These are phyloP conservation scores for Lepeophtheirus salmonis DNA, from an alignment of 1,140 invertebrate genomes.

Conservation along the genomic window DNA sequence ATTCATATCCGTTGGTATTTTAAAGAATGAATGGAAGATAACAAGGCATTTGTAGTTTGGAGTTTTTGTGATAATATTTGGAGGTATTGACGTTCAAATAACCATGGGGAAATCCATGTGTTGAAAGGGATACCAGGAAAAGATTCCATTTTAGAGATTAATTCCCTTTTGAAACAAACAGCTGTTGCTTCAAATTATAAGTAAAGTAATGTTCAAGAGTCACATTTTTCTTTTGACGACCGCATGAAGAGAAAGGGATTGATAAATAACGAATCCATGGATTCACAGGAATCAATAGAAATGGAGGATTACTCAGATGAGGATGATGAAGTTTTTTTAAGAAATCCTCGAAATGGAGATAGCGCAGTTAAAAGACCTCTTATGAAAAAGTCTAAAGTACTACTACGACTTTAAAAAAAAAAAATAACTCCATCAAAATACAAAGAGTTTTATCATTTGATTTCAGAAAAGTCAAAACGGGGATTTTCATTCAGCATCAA, in stretches of 20 bases:
- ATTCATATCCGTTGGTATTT: too few species aligned
- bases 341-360: constrained; percentile 43
- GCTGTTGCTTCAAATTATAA: background rate
- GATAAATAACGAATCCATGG: constrained; percentile 17
- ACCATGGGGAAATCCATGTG: too few species aligned
- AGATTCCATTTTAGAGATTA: too few species aligned
- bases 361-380: constrained; percentile 49
- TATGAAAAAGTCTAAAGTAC: constrained; percentile 32
- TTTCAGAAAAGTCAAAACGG: constrained; percentile 16
- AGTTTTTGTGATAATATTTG: too few species aligned
- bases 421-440: too few species aligned
- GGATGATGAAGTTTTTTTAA: constrained; percentile 54
- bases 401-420: too few species aligned
- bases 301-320: constrained; percentile 32
- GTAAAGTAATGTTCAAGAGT: too few species aligned
- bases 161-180: background rate
- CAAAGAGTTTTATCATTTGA: background rate
- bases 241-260: constrained; percentile 9
- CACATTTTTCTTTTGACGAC: too few species aligned
- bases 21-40: too few species aligned
- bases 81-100: too few species aligned
- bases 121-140: too few species aligned
- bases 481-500: constrained; percentile 21
- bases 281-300: constrained; percentile 23
- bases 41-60: too few species aligned